A percentile compares a stretch with the other conserved stretches of the same genome.
phyloP scores from a whole-genome alignment of 2,888 invertebrate genomes.

The Aproaerema taeniolella region DNA sequence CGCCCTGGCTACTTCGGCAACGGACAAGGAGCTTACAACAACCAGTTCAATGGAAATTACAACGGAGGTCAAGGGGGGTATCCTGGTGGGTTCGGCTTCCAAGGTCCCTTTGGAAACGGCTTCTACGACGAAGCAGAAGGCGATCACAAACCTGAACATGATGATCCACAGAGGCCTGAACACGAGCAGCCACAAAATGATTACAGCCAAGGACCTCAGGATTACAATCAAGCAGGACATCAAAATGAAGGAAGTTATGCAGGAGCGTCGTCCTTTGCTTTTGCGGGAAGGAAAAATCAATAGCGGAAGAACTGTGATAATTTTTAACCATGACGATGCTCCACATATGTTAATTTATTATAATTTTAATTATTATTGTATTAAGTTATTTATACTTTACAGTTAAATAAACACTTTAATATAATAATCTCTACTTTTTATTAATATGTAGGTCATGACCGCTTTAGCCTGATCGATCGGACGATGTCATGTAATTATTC shows the following conservation, averaged over 20 bases:
- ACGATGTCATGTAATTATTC: no score
- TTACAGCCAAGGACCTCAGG: background rate
- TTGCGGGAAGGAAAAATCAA: constrained; percentile 18
- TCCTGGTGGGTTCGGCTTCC: constrained; percentile 25
- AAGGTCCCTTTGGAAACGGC: constrained; percentile 34
- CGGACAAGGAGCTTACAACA: constrained; percentile 48
- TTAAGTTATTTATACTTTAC: no score
- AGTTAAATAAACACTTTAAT: no score
- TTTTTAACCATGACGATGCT: background rate
- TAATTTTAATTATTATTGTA: no score
- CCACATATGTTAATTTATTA: no score
- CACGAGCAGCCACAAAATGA: background rate
- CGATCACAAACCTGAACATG: constrained; percentile 25
- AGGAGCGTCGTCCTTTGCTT: constrained; percentile 21
- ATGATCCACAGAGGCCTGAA: constrained; percentile 24
- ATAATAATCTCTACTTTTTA: no score
- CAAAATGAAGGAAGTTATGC: constrained; percentile 11
- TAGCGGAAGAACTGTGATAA: constrained; percentile 3
- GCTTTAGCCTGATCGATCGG: no score
- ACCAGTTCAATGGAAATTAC: constrained; percentile 64
- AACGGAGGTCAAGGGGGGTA: constrained; percentile 42
- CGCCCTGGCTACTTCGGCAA: constrained; percentile 44
- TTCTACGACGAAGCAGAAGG: constrained; percentile 35
- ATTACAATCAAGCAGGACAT: constrained; percentile 1
- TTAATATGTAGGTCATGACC: no score